phyloP scores from a whole-genome alignment of 2,797 vertebrate species.

The Heliangelus exortis region DNA sequence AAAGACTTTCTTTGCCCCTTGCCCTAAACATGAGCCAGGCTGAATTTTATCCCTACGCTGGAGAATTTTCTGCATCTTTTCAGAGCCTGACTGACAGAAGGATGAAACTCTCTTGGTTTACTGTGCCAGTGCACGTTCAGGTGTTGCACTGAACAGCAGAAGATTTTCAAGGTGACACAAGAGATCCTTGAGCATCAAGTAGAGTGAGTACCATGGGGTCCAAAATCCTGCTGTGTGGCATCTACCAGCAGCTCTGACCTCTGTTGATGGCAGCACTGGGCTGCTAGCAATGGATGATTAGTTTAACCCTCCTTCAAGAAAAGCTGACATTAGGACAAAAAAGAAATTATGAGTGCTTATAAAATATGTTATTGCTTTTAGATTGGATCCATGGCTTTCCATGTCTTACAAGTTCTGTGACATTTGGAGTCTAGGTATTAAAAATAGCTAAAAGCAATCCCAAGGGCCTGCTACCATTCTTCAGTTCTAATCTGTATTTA shows the following conservation, averaged over 20 bases:
- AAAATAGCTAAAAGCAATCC: not conserved
- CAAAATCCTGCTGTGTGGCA: no score
- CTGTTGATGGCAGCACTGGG: not conserved
- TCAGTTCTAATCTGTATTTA: not conserved
- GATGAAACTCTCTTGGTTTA: not conserved
- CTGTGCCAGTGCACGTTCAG: not conserved
- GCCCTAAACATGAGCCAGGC: not conserved
- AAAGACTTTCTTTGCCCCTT: not conserved
- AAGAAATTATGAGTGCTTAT: not conserved
- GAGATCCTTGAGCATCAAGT: not conserved
- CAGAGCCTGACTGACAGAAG: not conserved
- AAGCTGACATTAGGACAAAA: not conserved
- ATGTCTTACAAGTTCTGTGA: not conserved
- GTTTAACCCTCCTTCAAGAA: not conserved
- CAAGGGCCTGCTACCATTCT: not conserved
- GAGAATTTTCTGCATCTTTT: not conserved
- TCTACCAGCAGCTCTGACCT: not conserved
- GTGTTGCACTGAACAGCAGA: not conserved
- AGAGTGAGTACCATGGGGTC: accelerated
- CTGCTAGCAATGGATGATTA: not conserved
- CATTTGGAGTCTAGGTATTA: not conserved
- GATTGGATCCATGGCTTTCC: not conserved
- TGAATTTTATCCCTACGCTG: not conserved
- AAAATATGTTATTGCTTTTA: not conserved
- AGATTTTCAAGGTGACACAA: not conserved